Evolutionary conservation across 2,888 invertebrate species (phyloP), one percentile per base, ranked within the genome.

Genomic region (Drosophila niveifrons): DNA sequence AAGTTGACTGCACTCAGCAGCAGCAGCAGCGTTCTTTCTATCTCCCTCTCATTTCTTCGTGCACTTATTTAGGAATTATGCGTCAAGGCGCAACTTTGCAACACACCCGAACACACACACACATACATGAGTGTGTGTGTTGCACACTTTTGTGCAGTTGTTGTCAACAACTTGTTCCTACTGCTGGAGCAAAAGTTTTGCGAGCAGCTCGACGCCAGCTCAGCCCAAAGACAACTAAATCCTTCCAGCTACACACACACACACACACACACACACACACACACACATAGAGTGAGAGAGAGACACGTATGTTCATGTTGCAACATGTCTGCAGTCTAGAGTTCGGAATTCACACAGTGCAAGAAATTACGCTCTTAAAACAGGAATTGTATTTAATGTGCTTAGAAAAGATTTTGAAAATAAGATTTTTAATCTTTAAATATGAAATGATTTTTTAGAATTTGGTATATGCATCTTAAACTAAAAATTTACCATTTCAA

Each of bases 41-140:
- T 13, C 29, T 36, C 8, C 17, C 17, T 29, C 7, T 29, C 17
- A 31, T 44, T 56, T 8, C 17, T 6, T 1, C 8, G 44, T 34
- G 55, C 78, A 79, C 80, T 80, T 80, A 82, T 82, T 76, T 78
- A 58, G 72, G 79, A 80, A 83, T 83, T 75, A 83, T 83, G 84
- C 80, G 71, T 63, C 55, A 65, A 63, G 79, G 66, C 79, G 76
- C 63, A 82, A 81, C 77, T 84, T 75, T 68, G 39, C 39, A 66
- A 18, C 44, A 39, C 46, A 23, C 41, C 18, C 23, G 29, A 61
- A 64, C 50, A 50, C 39, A 50, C 6, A 6, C 23, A 23, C 23
- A 15, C 53, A 9, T 51, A n/a, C n/a, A n/a, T n/a, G n/a, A n/a
- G 36, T 10, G 36, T 17, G 15, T 51, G 34, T 6, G 50, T 52